phyloP scores from a whole-genome alignment of 2,797 vertebrate genomes.

The Phrynocephalus guinanensis region DNA sequence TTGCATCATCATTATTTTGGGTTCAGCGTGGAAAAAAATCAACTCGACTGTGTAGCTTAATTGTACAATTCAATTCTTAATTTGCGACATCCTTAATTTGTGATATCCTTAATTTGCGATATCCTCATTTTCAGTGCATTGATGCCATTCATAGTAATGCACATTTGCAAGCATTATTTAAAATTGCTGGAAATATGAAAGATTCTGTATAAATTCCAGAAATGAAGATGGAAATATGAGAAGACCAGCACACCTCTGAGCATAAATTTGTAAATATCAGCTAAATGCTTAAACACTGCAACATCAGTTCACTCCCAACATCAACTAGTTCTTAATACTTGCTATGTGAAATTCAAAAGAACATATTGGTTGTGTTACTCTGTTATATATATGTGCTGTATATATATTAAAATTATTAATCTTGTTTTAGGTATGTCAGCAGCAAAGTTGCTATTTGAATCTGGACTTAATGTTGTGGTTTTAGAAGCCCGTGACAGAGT shows the following conservation, averaged over 20 bases:
- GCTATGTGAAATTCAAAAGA: not conserved
- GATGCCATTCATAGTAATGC: not conserved
- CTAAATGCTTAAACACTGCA: not conserved
- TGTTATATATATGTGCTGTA: not conserved
- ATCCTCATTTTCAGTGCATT: not conserved
- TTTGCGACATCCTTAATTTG: no score
- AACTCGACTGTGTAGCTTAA: not conserved
- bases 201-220: not conserved
- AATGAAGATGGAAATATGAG: not conserved
- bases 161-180: not conserved
- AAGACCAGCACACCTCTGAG: not conserved
- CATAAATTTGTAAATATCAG: not conserved
- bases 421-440: constrained; percentile 80
- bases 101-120: not conserved
- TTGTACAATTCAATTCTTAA: not conserved
- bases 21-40: not conserved
- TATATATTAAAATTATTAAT: not conserved
- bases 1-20: not conserved
- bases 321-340: not conserved
- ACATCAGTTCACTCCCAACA: not conserved
- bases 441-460: constrained; percentile 80
- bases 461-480: constrained; percentile 78
- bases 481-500: constrained; percentile 84
- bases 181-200: not conserved
- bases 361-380: not conserved